phyloP scores from a whole-genome alignment of 2,113 vertebrate genomes.

The Melanerpes formicivorus region DNA sequence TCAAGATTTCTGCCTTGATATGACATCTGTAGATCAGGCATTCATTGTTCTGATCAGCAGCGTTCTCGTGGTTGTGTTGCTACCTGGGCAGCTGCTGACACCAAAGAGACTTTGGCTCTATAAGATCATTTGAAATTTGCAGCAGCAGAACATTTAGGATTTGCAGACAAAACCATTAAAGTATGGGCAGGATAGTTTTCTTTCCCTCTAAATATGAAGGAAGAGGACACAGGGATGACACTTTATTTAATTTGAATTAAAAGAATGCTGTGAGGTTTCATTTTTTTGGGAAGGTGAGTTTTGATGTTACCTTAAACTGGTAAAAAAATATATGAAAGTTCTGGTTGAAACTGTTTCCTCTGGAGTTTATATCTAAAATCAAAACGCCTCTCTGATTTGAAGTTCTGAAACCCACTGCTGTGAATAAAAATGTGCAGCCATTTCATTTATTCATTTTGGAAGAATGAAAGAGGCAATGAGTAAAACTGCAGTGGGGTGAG shows the following conservation, averaged over 20 bases:
- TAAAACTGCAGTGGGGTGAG: slow-evolving; percentile 60
- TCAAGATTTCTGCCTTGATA: slow-evolving; percentile 75
- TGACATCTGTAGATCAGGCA: slow-evolving; percentile 66
- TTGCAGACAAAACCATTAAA: slow-evolving; percentile 76
- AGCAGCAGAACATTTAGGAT: slow-evolving; percentile 67
- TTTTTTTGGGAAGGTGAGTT: slow-evolving; percentile 58
- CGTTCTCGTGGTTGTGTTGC: slow-evolving; percentile 54
- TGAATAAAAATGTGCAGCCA: slow-evolving; percentile 70
- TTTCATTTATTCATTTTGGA: slow-evolving; percentile 79
- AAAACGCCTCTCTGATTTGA: slow-evolving; percentile 82
- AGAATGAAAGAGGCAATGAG: slow-evolving; percentile 70
- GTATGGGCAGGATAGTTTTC: slow-evolving; percentile 65
- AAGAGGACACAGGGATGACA: slow-evolving; percentile 71
- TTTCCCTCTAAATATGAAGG: slow-evolving; percentile 70
- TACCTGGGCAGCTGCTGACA: slow-evolving; percentile 66
- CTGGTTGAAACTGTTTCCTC: slow-evolving; percentile 79
- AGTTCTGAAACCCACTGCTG: slow-evolving; percentile 79
- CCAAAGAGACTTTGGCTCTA: slow-evolving; percentile 74
- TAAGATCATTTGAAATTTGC: slow-evolving; percentile 75
- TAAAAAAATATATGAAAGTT: slow-evolving; percentile 64
- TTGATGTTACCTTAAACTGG: slow-evolving; percentile 68
- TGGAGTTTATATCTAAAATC: slow-evolving; percentile 82
- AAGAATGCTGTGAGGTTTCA: slow-evolving; percentile 71
- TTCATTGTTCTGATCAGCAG: slow-evolving; percentile 76
- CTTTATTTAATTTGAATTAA: slow-evolving; percentile 77